phyloP scores from a whole-genome alignment of 2,797 vertebrate genomes.

The Brotula barbata region DNA sequence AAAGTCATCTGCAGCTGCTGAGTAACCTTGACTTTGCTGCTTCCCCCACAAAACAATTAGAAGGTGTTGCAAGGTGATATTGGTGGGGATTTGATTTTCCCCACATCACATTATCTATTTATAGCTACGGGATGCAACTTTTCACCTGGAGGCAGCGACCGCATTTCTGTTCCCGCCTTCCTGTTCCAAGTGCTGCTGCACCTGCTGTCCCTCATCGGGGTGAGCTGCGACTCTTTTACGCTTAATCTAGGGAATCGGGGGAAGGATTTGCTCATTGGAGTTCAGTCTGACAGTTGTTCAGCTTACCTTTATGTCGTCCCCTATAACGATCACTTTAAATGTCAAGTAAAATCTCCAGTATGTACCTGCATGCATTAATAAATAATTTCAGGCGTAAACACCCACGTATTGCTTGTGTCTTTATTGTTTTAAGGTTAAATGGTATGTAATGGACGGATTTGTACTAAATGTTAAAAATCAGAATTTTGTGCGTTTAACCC shows the following conservation, averaged over 20 bases:
- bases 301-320: background rate
- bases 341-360: no score
- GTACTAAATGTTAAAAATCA: no score
- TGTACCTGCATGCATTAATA: no score
- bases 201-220: slow-evolving; percentile 28
- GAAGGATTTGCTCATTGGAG: no score
- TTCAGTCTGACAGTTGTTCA: background rate
- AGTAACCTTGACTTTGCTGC: slow-evolving; percentile 29
- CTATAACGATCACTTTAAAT: no score
- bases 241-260: no score
- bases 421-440: no score
- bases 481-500: no score
- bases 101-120: slow-evolving; percentile 36
- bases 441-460: no score
- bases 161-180: slow-evolving; percentile 1
- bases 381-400: no score
- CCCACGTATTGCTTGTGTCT: no score
- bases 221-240: background rate
- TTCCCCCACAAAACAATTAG: slow-evolving; percentile 33
- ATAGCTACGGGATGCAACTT: slow-evolving; percentile 35
- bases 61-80: slow-evolving; percentile 5
- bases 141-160: slow-evolving; percentile 13
- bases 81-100: slow-evolving; percentile 38
- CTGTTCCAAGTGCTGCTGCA: slow-evolving; percentile 5
- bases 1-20: slow-evolving; percentile 10